These are phyloP conservation scores for Luperina nickerlii DNA, from an alignment of 2,888 invertebrate species.

Conservation along the genomic window DNA sequence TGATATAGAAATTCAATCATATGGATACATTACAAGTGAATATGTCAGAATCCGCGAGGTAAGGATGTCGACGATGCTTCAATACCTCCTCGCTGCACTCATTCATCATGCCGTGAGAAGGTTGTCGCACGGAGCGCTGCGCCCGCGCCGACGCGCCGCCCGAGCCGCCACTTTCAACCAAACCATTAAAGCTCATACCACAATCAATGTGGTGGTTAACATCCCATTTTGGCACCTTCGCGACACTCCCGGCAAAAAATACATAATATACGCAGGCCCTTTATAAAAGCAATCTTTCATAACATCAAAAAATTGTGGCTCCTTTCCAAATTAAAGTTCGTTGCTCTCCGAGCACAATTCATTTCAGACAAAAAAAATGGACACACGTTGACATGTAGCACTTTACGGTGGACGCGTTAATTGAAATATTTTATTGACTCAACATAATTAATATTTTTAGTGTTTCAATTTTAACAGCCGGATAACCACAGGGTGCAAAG, in stretches of 20 bases:
- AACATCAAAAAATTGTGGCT: constrained; percentile 66
- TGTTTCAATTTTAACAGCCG: constrained; percentile 72
- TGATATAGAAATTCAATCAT: constrained; percentile 46
- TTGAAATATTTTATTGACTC: constrained; percentile 78
- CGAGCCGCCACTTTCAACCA: constrained; percentile 23
- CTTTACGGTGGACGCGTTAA: constrained; percentile 67
- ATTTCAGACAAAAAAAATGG: constrained; percentile 64
- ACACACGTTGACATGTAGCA: constrained; percentile 67
- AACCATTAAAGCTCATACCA: constrained; percentile 52
- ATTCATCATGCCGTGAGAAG: constrained; percentile 74
- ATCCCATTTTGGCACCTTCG: constrained; percentile 65
- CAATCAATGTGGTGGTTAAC: constrained; percentile 59
- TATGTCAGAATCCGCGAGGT: constrained; percentile 62
- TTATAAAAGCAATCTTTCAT: constrained; percentile 66
- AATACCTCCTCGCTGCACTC: constrained; percentile 69
- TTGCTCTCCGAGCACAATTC: constrained; percentile 70
- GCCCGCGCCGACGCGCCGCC: constrained; percentile 29
- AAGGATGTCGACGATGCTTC: constrained; percentile 65
- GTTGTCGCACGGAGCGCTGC: constrained; percentile 62
- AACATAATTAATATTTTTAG: constrained; percentile 73
- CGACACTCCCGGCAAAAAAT: constrained; percentile 64
- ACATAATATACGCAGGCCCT: constrained; percentile 46
- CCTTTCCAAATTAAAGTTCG: constrained; percentile 73
- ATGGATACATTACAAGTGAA: constrained; percentile 63
- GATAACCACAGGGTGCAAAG: constrained; percentile 76